Base-by-base conservation (phyloP, 2,113 vertebrate species). In the Ceratotherium simum region DNA sequence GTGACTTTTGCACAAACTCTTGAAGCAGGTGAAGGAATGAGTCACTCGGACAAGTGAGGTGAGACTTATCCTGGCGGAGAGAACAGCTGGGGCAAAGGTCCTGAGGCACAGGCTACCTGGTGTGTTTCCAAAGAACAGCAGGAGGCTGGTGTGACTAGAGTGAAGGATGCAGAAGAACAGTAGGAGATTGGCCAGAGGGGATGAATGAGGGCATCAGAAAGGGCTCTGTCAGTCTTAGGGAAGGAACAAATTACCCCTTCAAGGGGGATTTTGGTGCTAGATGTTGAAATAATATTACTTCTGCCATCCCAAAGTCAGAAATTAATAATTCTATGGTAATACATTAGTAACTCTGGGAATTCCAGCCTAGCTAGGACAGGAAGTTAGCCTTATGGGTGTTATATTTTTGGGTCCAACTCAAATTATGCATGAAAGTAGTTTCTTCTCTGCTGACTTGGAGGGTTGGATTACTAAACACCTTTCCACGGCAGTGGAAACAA, bases 241-340 rank as follows among this genome's bases (percentile, higher is more conserved):
- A 65, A 51, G 9, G 21, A 60, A 46, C 11, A 31, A 36, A 58
- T 39, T 54, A 20, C 4, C 16, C 4, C 36, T 95, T 69, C 6
- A n/a, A 80, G 58, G 73, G 39, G 48, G 81, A 89, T 85, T n/a
- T 87, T 72, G 27, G 27, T 67, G 60, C n/a, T 13, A 79, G 23
- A 46, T 80, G 25, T 96, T 95, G 80, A 90, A 82, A 65, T 86
- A 72, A 79, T 70, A 36, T 79, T 84, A 83, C 64, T 75, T 79
- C 64, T 90, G 25, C 81, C 25, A 46, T 14, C 16, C 25, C 23
- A 42, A 14, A 39, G n/a, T 79, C 36, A 84, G 56, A 80, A 20
- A 39, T 58, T 36, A 39, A n/a, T 84, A 65, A 82, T 29, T 82
- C 18, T 65, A 6, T 46, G 16, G 39, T 48, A 54, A 84, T 36